Conservation (phyloP, 2,797 vertebrate genomes). For the Sitta carolinensis region DNA sequence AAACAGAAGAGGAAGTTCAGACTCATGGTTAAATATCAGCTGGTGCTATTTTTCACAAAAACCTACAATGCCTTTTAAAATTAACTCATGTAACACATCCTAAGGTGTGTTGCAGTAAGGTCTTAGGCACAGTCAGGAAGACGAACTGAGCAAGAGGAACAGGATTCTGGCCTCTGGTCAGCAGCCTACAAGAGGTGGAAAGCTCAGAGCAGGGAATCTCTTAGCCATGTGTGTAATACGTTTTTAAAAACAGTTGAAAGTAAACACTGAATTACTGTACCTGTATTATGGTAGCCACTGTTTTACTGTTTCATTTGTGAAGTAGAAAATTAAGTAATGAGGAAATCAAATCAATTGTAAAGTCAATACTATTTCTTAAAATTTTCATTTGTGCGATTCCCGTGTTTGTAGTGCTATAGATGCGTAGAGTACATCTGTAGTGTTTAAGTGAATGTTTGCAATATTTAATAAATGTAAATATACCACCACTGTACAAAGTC, state of each 20-base stretch:
- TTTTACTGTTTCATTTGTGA: background rate
- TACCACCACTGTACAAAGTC: accelerated
- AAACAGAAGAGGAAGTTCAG: background rate
- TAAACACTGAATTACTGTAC: background rate
- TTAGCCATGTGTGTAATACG: accelerated
- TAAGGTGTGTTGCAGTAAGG: accelerated
- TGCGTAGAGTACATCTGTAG: accelerated
- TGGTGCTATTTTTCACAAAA: background rate
- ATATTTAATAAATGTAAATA: background rate
- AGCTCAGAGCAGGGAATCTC: background rate
- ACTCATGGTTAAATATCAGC: background rate
- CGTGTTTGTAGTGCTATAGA: accelerated
- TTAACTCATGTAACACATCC: background rate
- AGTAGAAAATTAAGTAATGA: background rate
- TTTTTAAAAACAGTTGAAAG: background rate
- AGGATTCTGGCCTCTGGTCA: no score
- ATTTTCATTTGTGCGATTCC: background rate
- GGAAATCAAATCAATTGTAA: accelerated
- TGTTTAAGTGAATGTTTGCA: background rate
- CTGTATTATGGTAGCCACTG: background rate
- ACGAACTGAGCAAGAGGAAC: accelerated
- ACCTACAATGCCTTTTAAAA: background rate
- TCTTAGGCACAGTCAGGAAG: background rate
- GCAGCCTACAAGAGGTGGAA: accelerated
- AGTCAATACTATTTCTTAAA: background rate